These are phyloP conservation scores for Thalassaphorura encarpata DNA, from an alignment of 1,140 invertebrate species.

Conservation along the genomic window DNA sequence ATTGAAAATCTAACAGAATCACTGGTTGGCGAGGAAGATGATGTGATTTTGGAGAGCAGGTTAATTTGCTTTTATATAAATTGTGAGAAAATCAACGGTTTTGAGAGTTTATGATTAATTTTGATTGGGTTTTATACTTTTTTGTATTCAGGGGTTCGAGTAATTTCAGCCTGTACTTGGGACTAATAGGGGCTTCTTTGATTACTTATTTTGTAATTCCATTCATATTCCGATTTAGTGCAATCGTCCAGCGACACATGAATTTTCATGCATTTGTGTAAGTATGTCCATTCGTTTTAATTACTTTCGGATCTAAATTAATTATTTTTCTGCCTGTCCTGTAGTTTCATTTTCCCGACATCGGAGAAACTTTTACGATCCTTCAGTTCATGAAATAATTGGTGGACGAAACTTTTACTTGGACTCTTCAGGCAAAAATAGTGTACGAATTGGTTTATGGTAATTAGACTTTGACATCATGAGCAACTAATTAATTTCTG, in stretches of 20 bases:
- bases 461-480: neutral
- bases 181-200: too few species aligned
- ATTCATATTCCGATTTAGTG: neutral
- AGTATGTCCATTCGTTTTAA: neutral
- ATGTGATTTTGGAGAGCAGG: too few species aligned
- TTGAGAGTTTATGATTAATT: too few species aligned
- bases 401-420: neutral
- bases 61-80: too few species aligned
- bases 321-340: neutral
- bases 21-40: too few species aligned
- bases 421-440: neutral
- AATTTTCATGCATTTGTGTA: slow-evolving; percentile 4
- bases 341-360: neutral
- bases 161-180: too few species aligned
- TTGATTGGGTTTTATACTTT: too few species aligned
- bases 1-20: too few species aligned
- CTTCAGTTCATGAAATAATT: neutral
- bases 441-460: neutral
- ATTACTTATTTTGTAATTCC: neutral
- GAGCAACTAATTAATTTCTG: neutral
- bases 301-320: neutral
- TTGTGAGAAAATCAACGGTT: too few species aligned
- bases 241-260: neutral
- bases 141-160: too few species aligned
- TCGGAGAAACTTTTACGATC: neutral